A percentile compares a stretch with the other conserved stretches of the same genome.
phyloP scores from a whole-genome alignment of 2,888 invertebrate genomes.

The Cordilura impudica region DNA sequence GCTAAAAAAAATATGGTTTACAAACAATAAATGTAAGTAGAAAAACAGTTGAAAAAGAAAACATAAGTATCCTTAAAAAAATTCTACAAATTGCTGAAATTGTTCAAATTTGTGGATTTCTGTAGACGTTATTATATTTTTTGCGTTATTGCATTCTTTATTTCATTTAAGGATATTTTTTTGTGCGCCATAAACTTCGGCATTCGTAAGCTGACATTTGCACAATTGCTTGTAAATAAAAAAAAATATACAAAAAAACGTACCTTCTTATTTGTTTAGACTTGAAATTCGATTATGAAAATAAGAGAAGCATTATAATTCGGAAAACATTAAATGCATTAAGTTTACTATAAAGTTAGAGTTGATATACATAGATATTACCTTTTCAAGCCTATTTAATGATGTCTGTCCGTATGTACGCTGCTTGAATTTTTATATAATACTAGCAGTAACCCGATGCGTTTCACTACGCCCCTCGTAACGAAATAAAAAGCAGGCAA shows the following conservation, averaged over 20 bases:
- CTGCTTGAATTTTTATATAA: too few species aligned
- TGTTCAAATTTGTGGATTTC: constrained; percentile 37
- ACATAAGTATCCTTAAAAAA: constrained; percentile 7
- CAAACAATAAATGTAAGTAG: neutral
- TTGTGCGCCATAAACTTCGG: neutral
- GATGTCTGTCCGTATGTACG: too few species aligned
- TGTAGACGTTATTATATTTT: neutral
- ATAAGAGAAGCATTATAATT: neutral
- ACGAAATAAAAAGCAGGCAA: too few species aligned
- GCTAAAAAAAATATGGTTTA: constrained; percentile 12
- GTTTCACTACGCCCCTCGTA: too few species aligned
- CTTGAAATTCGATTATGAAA: neutral
- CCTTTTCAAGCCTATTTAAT: too few species aligned
- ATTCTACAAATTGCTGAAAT: constrained; percentile 23
- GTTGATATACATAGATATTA: too few species aligned
- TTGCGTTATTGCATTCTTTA: neutral
- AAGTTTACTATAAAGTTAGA: too few species aligned
- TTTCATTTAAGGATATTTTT: neutral
- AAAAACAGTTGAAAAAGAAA: constrained; percentile 7
- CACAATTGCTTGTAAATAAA: neutral
- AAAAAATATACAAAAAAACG: neutral
- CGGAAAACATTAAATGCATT: too few species aligned
- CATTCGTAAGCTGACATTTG: constrained; percentile 2
- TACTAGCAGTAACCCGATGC: too few species aligned
- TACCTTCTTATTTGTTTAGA: neutral